These are phyloP conservation scores for Drosophila suboccidentalis DNA, from an alignment of 2,888 invertebrate genomes.

Conservation along the genomic window DNA sequence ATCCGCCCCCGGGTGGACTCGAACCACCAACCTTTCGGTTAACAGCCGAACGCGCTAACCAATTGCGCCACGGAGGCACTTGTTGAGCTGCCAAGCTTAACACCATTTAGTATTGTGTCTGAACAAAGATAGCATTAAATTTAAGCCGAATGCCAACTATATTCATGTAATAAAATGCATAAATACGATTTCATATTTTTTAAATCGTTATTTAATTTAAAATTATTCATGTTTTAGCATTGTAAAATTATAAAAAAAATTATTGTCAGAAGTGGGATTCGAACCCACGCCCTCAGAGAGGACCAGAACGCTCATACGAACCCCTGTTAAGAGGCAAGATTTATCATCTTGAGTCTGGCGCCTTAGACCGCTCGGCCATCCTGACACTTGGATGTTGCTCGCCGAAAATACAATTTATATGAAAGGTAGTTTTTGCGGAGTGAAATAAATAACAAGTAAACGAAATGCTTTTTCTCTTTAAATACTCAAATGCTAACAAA, in stretches of 20 bases:
- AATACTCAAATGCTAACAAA: background rate
- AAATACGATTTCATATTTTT: background rate
- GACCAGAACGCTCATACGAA: slow-evolving; percentile 81
- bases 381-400: slow-evolving; percentile 62
- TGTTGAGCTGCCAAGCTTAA: slow-evolving; percentile 15
- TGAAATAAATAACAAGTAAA: background rate
- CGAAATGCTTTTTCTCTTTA: background rate
- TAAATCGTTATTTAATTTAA: background rate
- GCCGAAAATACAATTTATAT: slow-evolving; percentile 42
- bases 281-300: slow-evolving; percentile 84
- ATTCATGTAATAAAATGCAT: background rate
- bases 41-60: slow-evolving; percentile 99
- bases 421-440: background rate
- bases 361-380: slow-evolving; percentile 85
- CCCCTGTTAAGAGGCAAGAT: slow-evolving; percentile 70
- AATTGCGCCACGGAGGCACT: slow-evolving; percentile 93
- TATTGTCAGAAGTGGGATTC: slow-evolving; percentile 83
- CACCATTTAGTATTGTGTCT: slow-evolving; percentile 12
- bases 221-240: background rate
- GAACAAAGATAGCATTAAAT: background rate
- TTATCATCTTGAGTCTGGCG: slow-evolving; percentile 83
- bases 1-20: slow-evolving; percentile 97
- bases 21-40: slow-evolving; percentile 99
- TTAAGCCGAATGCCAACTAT: background rate
- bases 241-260: slow-evolving; percentile 25